A percentile compares a stretch with the other conserved stretches of the same genome.
Evolutionary conservation across 92 coral and sea anemone species (phyloP).

Genomic region (Zoanthus solanderi): DNA sequence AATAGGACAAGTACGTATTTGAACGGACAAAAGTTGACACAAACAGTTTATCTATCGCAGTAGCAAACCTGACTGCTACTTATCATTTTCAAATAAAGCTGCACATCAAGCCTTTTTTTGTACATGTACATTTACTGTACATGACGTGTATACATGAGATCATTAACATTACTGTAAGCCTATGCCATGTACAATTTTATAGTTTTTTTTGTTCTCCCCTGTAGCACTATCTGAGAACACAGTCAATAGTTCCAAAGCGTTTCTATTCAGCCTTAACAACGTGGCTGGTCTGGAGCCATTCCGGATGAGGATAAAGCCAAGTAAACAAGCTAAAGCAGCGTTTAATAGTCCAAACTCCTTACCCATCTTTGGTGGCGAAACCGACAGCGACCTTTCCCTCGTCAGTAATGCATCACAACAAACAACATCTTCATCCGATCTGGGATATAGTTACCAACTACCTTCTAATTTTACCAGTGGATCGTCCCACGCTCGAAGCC

Average conservation of each 20-base stretch:
- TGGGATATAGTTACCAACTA: conserved; percentile 15
- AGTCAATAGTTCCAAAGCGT: conserved; percentile 17
- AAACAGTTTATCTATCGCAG: no score
- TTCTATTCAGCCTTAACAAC: conserved; percentile 31
- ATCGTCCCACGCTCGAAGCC: conserved; percentile 33
- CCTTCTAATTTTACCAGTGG: neutral
- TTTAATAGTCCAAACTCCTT: conserved; percentile 18
- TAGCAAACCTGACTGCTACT: no score
- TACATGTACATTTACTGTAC: no score
- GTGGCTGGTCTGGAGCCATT: conserved; percentile 26
- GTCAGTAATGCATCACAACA: neutral
- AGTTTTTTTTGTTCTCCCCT: neutral
- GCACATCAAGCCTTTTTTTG: no score
- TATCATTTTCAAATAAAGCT: no score
- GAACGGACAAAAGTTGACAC: no score
- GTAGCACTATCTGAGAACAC: neutral
- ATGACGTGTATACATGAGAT: no score
- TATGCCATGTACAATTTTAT: neutral
- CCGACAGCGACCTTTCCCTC: conserved; percentile 30
- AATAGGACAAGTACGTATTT: no score
- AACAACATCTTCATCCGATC: neutral
- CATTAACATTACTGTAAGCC: no score
- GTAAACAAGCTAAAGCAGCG: neutral
- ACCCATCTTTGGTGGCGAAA: conserved; percentile 2
- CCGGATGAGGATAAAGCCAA: conserved; percentile 14